Percentiles rank a stretch among this genome's conserved stretches.
These are phyloP conservation scores for Proctacanthus coquilletti DNA, from an alignment of 1,140 invertebrate genomes.

Conservation along the genomic window DNA sequence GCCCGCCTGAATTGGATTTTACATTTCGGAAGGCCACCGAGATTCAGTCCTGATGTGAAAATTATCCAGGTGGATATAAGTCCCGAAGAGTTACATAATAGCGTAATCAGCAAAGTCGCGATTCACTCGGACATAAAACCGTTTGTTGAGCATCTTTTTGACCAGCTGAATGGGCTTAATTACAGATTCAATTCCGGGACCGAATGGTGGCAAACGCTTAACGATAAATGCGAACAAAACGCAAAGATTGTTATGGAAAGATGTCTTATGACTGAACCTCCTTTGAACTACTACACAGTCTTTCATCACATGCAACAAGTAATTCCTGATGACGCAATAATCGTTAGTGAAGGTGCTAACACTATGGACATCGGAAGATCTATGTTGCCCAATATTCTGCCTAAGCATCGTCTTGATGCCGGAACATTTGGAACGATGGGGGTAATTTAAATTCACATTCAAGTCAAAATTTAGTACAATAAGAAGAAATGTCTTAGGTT, in stretches of 20 bases:
- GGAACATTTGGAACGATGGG: slow-evolving; percentile 96
- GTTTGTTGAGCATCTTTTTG: slow-evolving; percentile 43
- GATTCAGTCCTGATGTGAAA: slow-evolving; percentile 69
- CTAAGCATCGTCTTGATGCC: slow-evolving; percentile 76
- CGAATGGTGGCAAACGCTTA: slow-evolving; percentile 41
- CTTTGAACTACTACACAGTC: slow-evolving; percentile 87
- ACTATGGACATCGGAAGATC: slow-evolving; percentile 96
- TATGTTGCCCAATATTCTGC: slow-evolving; percentile 65
- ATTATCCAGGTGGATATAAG: slow-evolving; percentile 84
- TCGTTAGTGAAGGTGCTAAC: slow-evolving; percentile 95
- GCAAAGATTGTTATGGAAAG: slow-evolving; percentile 38
- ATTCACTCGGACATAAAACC: slow-evolving; percentile 67
- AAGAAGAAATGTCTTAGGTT: no score
- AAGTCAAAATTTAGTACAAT: no score
- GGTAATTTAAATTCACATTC: no score
- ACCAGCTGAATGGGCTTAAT: slow-evolving; percentile 37
- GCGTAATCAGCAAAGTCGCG: slow-evolving; percentile 52
- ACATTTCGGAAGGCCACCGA: slow-evolving; percentile 83
- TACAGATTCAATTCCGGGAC: slow-evolving; percentile 32
- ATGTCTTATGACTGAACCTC: slow-evolving; percentile 44
- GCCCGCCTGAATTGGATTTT: slow-evolving; percentile 95
- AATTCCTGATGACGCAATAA: slow-evolving; percentile 68
- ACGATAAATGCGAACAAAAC: slow-evolving; percentile 43
- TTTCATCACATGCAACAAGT: slow-evolving; percentile 62
- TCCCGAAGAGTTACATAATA: slow-evolving; percentile 86